Evolutionary conservation across 2,797 vertebrate genomes (phyloP).

Genomic region (Clarias pachynema): DNA sequence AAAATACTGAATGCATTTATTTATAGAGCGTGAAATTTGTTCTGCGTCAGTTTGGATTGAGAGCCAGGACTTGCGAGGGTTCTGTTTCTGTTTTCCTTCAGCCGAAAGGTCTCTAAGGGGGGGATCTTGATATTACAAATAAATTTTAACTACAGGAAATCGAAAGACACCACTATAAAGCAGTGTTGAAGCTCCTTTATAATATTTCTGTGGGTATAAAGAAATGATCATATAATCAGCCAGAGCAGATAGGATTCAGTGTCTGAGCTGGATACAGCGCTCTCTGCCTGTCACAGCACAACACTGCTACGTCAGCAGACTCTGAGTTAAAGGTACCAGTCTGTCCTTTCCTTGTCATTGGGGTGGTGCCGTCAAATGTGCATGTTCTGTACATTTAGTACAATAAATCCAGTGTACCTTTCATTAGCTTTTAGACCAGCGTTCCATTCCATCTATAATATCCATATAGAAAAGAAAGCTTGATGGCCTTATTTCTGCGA

Average conservation of each 20-base stretch:
- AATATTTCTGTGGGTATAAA: not conserved
- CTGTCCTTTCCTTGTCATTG: not conserved
- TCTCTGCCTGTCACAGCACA: slow-evolving; percentile 3
- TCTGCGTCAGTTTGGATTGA: not conserved
- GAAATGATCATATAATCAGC: not conserved
- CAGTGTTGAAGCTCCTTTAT: too few species aligned
- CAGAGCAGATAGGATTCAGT: not conserved
- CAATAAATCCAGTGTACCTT: not conserved
- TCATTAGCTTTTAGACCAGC: not conserved
- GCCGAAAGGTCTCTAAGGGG: not conserved
- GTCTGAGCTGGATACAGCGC: not conserved
- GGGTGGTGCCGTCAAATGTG: not conserved
- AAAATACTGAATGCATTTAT: not conserved
- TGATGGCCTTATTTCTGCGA: not conserved
- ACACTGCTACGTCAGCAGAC: not conserved
- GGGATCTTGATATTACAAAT: not conserved
- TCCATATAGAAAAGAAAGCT: not conserved
- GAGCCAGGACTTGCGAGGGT: not conserved
- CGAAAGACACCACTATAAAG: too few species aligned
- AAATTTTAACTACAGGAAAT: not conserved
- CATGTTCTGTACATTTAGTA: not conserved
- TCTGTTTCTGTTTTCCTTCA: not conserved
- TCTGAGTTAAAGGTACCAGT: not conserved
- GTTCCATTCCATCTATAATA: too few species aligned
- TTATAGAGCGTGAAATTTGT: not conserved